phyloP scores from a whole-genome alignment of 2,888 invertebrate genomes.

The Halocaridina rubra region DNA sequence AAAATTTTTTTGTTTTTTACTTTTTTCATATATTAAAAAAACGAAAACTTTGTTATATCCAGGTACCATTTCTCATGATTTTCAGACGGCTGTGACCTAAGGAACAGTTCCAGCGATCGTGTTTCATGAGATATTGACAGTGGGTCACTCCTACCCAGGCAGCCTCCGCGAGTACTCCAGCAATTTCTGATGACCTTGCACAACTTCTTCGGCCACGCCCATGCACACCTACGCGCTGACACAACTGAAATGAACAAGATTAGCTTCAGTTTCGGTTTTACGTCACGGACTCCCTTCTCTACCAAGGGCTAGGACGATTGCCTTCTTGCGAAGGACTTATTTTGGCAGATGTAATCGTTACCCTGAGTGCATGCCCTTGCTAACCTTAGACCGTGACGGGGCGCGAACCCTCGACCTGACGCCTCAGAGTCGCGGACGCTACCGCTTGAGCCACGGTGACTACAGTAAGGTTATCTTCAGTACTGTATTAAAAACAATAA shows the following conservation, averaged over 20 bases:
- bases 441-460: too few relatives aligned
- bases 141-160: slow-evolving; percentile 74
- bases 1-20: too few relatives aligned
- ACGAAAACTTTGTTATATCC: not conserved
- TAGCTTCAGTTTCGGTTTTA: not conserved
- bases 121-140: slow-evolving; percentile 78
- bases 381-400: too few relatives aligned
- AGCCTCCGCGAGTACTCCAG: slow-evolving; percentile 82
- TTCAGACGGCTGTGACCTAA: slow-evolving; percentile 59
- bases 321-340: too few relatives aligned
- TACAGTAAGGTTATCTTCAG: too few relatives aligned
- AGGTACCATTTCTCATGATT: slow-evolving; percentile 42
- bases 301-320: too few relatives aligned
- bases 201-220: slow-evolving; percentile 23
- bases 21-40: not conserved
- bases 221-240: slow-evolving; percentile 36
- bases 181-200: slow-evolving; percentile 68
- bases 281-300: too few relatives aligned
- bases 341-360: too few relatives aligned
- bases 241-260: slow-evolving; percentile 10
- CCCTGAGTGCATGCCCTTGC: too few relatives aligned
- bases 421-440: too few relatives aligned
- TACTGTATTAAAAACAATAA: not conserved
- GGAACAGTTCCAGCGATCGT: slow-evolving; percentile 87
- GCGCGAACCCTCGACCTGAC: too few relatives aligned